Base-by-base conservation (phyloP, 2,888 invertebrate genomes). In the Clunio marinus region DNA sequence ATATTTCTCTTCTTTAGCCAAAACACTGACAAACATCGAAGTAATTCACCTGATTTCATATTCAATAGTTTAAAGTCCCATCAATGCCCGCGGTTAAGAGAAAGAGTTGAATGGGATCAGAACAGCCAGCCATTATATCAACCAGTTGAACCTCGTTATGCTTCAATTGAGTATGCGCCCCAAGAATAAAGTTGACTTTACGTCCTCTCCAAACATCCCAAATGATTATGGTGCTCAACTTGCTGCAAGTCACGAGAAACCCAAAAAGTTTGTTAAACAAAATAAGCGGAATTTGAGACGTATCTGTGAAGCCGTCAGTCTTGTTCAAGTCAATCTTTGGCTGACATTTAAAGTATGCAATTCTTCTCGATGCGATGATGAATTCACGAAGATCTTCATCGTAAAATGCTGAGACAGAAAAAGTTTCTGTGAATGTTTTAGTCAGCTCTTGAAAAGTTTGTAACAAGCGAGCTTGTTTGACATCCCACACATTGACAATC, bases 51-150 rank as follows among this genome's bases (percentile, higher is more conserved):
- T n/a, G n/a, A n/a, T n/a, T n/a, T n/a, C n/a, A n/a, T n/a, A n/a
- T n/a, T n/a, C n/a, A n/a, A n/a, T n/a, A n/a, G n/a, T n/a, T n/a
- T n/a, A n/a, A n/a, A 0, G 86, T 83, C 10, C 93, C 93, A 76
- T 91, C 86, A n/a, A n/a, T n/a, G 63, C 89, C 91, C 1, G 90
- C 92, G 0, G 91, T 91, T 69, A 91, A 77, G 27, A 93, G 80
- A 69, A 89, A 82, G 74, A 89, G 88, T 72, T 83, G 80, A 22
- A 86, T 84, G 0, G 87, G 86, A 78, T 92, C 89, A 76, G 90
- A 91, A 73, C 86, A 84, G 25, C 87, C 88, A 2, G 88, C 85
- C 0, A 90, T 90, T 71, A 91, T 88, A 80, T 88, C 89, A 89
- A 83, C 0, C 85, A 83, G 70, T 83, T 79, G n/a, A 20, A 17